phyloP scores from a whole-genome alignment of 2,797 vertebrate species.

The Naso thynnoides region DNA sequence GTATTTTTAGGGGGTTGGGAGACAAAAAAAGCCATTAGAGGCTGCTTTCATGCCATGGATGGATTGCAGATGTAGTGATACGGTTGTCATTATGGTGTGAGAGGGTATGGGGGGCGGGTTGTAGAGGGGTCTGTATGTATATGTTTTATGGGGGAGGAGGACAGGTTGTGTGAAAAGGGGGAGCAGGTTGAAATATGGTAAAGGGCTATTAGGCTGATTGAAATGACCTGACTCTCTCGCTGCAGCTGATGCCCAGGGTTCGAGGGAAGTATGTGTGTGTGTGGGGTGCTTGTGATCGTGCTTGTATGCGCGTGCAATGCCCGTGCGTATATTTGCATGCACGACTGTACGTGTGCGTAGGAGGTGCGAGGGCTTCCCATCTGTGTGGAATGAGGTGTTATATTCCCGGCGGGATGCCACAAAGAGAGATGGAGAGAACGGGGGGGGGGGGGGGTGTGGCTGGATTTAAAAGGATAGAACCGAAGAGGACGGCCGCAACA shows the following conservation, averaged over 20 bases:
- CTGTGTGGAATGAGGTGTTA: constrained; percentile 76
- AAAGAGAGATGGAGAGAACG: constrained; percentile 41
- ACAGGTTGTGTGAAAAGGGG: constrained; percentile 63
- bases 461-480: constrained; percentile 40
- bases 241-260: constrained; percentile 74
- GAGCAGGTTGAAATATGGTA: constrained; percentile 74
- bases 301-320: constrained; percentile 16
- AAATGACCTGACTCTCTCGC: constrained; percentile 75
- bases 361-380: constrained; percentile 76
- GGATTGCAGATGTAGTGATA: constrained; percentile 70
- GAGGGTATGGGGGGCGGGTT: constrained; percentile 41
- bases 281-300: constrained; percentile 23
- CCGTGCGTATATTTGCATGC: constrained; percentile 63
- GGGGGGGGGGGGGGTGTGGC: background rate
- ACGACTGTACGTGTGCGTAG: constrained; percentile 53
- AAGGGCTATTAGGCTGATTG: constrained; percentile 81
- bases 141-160: constrained; percentile 69
- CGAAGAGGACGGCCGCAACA: constrained; percentile 28
- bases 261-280: constrained; percentile 21
- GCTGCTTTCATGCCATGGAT: constrained; percentile 61
- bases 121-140: constrained; percentile 52
- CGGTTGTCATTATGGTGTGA: constrained; percentile 61
- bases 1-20: constrained; percentile 36
- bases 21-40: constrained; percentile 55
- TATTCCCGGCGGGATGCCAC: constrained; percentile 67